A percentile compares a stretch with the other conserved stretches of the same genome.
Evolutionary conservation across 2,888 invertebrate species (phyloP).

Genomic region (Pyrrhia umbra): DNA sequence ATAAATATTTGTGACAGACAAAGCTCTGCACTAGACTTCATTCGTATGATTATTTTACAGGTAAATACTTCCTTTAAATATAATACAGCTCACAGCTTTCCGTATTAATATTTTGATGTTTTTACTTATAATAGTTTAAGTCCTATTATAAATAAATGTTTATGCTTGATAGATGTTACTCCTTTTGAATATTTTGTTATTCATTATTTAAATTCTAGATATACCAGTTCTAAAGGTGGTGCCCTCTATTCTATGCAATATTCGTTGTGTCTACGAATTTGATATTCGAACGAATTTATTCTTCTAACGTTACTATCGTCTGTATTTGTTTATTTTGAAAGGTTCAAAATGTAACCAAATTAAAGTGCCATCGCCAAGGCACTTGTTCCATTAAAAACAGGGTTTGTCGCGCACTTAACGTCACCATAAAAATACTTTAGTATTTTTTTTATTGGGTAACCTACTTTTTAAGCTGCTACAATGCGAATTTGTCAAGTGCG

Average conservation of each 20-base stretch:
- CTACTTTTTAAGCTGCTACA: not conserved
- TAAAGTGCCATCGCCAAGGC: conserved; percentile 52
- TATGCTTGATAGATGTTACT: conserved; percentile 60
- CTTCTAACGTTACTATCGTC: conserved; percentile 38
- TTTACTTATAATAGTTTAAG: conserved; percentile 40
- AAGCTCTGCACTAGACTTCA: not conserved
- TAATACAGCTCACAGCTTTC: conserved; percentile 10
- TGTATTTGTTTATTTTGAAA: conserved; percentile 38
- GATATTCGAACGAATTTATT: conserved; percentile 55
- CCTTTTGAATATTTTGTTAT: conserved; percentile 35
- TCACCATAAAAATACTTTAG: not conserved
- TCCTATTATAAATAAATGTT: conserved; percentile 34
- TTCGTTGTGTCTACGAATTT: conserved; percentile 41
- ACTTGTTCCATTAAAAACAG: conserved; percentile 21
- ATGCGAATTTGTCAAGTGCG: conserved; percentile 11
- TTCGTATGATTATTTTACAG: too few species aligned
- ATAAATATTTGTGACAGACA: not conserved
- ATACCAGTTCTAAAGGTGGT: conserved; percentile 26
- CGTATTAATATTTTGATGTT: conserved; percentile 50
- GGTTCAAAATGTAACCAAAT: conserved; percentile 46
- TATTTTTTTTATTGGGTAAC: not conserved
- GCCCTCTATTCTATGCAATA: conserved; percentile 10
- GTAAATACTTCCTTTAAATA: conserved; percentile 2
- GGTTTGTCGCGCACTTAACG: conserved; percentile 14
- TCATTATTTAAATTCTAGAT: conserved; percentile 20